These are phyloP conservation scores for Genyomyrus donnyi DNA, from an alignment of 2,113 vertebrate species.

Conservation along the genomic window DNA sequence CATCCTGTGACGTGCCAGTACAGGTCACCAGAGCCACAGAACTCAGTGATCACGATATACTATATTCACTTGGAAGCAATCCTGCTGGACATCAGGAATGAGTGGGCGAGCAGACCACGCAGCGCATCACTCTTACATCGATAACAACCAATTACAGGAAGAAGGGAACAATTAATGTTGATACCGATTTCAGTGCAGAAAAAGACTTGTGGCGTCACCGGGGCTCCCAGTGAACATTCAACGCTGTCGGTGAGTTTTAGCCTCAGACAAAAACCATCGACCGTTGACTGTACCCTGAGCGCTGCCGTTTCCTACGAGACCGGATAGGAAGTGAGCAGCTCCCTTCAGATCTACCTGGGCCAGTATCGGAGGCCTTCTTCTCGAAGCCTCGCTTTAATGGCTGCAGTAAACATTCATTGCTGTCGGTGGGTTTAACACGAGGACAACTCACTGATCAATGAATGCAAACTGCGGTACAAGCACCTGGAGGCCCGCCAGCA, in stretches of 20 bases:
- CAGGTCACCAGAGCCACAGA: background rate
- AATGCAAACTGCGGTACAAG: constrained; percentile 98
- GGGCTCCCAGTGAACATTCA: constrained; percentile 86
- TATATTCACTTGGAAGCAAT: background rate
- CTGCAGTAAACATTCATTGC: constrained; percentile 99
- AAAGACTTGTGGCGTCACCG: background rate
- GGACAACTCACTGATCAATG: constrained; percentile 96
- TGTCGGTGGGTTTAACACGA: constrained; percentile 94
- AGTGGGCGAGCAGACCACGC: background rate
- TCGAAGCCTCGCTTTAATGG: constrained; percentile 55
- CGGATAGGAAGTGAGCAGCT: too few relatives aligned
- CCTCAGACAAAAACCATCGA: constrained; percentile 87
- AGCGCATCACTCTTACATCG: background rate
- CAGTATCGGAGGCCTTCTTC: too few relatives aligned
- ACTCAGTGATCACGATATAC: background rate
- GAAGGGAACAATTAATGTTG: background rate
- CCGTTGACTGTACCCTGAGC: constrained; percentile 99
- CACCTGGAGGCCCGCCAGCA: constrained; percentile 21
- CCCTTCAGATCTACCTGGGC: background rate
- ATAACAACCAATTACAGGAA: background rate
- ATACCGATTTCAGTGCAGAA: background rate
- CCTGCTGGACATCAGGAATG: background rate
- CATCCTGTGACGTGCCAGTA: background rate
- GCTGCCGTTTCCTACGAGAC: constrained; percentile 47
- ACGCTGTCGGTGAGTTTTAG: constrained; percentile 97